Evolutionary conservation across 2,797 vertebrate genomes (phyloP), one percentile per base, ranked within the genome.

Genomic region (Cryptoblepharus egeriae): DNA sequence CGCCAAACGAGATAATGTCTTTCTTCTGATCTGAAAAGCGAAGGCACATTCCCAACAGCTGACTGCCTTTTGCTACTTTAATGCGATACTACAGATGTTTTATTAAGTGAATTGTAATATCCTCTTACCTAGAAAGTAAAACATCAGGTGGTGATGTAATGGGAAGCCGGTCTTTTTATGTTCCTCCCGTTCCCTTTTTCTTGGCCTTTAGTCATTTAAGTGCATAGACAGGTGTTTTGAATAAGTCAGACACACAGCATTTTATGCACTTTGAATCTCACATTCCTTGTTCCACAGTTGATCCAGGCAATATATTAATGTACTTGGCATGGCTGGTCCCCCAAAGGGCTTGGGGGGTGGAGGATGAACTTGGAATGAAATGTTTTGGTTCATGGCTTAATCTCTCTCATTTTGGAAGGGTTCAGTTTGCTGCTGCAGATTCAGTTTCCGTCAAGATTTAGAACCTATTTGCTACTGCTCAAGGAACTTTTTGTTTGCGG

Each of bases 101-200:
- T 88, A 90, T 90, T 86, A 92, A 93, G 76, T 82, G 85, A 89
- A 86, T 87, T 89, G 85, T 64, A 90, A 87, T 91, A 89, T 85
- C 30, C 52, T 88, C 49, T 92, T 0, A 0, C 86, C 84, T 90
- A 89, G 49, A 89, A 85, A 92, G 82, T 89, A 65, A 77, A 89
- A 24, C 32, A 82, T 90, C 85, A 82, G 84, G 84, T 84, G 89
- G 76, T 92, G 91, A 89, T 92, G 90, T 86, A 90, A 92, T 87
- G 72, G 85, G 85, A 89, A 86, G 76, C 81, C 85, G 68, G 55
- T 67, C 57, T 42, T 83, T 92, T 93, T 89, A 87, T 90, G 61
- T 76, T 81, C 63, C 42, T 83, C 84, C 42, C 83, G 72, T 74
- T 85, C 85, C 10, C 77, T 61, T 63, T 82, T 80, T 30, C 55